These are phyloP conservation scores for Nymphalis polychloros DNA, from an alignment of 2,888 invertebrate species.

Conservation along the genomic window DNA sequence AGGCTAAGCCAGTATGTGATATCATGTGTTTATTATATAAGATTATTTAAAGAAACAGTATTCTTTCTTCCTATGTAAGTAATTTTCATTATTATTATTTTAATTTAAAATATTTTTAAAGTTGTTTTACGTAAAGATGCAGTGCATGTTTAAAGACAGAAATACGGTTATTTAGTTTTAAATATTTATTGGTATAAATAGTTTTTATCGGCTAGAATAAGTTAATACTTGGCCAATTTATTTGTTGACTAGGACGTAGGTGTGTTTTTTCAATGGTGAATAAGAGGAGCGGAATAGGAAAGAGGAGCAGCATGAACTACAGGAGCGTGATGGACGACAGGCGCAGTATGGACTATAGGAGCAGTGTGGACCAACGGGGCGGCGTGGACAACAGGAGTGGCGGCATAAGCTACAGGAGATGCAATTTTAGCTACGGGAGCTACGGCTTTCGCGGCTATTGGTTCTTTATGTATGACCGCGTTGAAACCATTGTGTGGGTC, in stretches of 20 bases:
- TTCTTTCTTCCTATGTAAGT: too few relatives aligned
- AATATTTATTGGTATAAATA: constrained; percentile 14
- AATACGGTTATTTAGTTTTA: background rate
- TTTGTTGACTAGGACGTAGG: constrained; percentile 48
- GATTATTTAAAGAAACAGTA: too few relatives aligned
- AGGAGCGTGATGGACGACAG: constrained; percentile 35
- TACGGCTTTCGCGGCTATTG: constrained; percentile 52
- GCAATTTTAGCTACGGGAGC: constrained; percentile 50
- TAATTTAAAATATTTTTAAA: too few relatives aligned
- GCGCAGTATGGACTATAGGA: constrained; percentile 42
- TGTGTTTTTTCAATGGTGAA: constrained; percentile 74
- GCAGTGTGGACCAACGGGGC: constrained; percentile 47
- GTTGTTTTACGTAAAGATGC: too few relatives aligned
- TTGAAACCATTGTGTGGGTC: constrained; percentile 71
- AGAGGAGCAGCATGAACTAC: constrained; percentile 49
- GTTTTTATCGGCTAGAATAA: constrained; percentile 23
- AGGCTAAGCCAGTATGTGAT: too few relatives aligned
- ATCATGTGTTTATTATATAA: too few relatives aligned
- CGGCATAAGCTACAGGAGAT: constrained; percentile 51
- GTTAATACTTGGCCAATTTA: constrained; percentile 28
- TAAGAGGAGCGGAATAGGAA: constrained; percentile 83
- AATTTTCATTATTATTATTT: too few relatives aligned
- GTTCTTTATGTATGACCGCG: constrained; percentile 68
- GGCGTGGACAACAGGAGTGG: constrained; percentile 45
- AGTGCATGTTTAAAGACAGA: background rate